Conservation (phyloP, 2,797 vertebrate species). For the Orestias chungarensis region DNA sequence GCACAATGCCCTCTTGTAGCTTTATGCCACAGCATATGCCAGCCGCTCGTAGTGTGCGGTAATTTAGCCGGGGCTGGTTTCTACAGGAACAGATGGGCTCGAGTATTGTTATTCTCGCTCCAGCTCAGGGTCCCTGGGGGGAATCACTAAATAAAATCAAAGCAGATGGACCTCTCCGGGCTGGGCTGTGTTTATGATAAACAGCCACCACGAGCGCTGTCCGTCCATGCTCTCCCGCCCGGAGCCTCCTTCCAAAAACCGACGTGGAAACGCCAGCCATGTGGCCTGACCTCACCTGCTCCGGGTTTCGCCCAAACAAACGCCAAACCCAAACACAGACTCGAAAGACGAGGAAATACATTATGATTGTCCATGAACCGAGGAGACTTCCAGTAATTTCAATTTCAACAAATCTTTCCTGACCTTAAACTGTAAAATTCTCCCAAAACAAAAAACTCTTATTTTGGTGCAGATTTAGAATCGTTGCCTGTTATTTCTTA, state of each 20-base stretch:
- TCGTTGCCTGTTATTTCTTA: slow-evolving; percentile 58
- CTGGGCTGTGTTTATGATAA: slow-evolving; percentile 90
- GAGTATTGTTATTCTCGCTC: slow-evolving; percentile 96
- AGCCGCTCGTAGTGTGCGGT: slow-evolving; percentile 91
- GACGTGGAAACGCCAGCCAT: slow-evolving; percentile 45
- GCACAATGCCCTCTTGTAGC: slow-evolving; percentile 94
- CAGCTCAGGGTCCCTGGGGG: slow-evolving; percentile 88
- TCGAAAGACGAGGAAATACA: slow-evolving; percentile 36
- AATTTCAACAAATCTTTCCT: slow-evolving; percentile 28
- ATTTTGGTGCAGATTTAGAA: slow-evolving; percentile 55
- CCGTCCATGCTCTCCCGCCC: slow-evolving; percentile 73
- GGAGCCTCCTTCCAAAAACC: slow-evolving; percentile 45
- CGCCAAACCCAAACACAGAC: slow-evolving; percentile 63
- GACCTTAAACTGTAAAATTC: slow-evolving; percentile 65
- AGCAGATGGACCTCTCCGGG: slow-evolving; percentile 94
- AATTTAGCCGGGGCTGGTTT: slow-evolving; percentile 91
- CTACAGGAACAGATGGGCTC: slow-evolving; percentile 94
- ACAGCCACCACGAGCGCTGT: slow-evolving; percentile 84
- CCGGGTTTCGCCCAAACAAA: slow-evolving; percentile 39
- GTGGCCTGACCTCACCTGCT: slow-evolving; percentile 55
- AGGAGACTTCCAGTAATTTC: slow-evolving; percentile 30
- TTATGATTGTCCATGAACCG: slow-evolving; percentile 19
- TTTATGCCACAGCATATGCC: slow-evolving; percentile 98
- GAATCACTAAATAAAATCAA: slow-evolving; percentile 96
- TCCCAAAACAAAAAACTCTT: slow-evolving; percentile 68